Evolutionary conservation across 1,140 invertebrate genomes (phyloP).

Genomic region (Drosophila repleta): DNA sequence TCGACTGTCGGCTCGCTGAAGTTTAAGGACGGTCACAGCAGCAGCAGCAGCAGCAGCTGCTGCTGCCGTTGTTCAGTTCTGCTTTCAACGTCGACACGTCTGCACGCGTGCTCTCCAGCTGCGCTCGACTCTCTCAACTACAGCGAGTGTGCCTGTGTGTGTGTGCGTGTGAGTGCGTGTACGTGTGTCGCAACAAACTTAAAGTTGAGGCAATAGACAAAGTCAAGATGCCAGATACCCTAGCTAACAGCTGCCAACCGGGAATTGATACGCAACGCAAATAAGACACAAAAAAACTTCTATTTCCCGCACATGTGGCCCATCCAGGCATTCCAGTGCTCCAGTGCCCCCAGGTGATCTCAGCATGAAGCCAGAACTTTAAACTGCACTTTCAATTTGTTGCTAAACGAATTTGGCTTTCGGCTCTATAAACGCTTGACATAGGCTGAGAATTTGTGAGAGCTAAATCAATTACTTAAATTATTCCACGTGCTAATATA

Average conservation of each 20-base stretch:
- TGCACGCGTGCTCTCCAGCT: constrained; percentile 52
- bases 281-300: constrained; percentile 2
- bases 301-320: background rate
- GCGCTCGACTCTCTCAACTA: background rate
- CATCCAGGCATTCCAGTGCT: constrained; percentile 1
- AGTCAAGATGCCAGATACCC: constrained; percentile 44
- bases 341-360: constrained; percentile 11
- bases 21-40: constrained; percentile 66
- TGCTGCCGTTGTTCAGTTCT: constrained; percentile 46
- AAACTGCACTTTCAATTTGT: constrained; percentile 10
- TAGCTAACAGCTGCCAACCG: constrained; percentile 39
- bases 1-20: constrained; percentile 41
- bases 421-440: constrained; percentile 4
- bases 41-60: constrained; percentile 41
- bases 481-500: constrained; percentile 50
- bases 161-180: constrained; percentile 13
- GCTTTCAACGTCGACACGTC: constrained; percentile 53
- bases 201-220: constrained; percentile 34
- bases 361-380: background rate
- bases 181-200: constrained; percentile 41
- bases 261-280: constrained; percentile 23
- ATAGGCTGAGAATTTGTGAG: background rate
- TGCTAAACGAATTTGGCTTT: constrained; percentile 17
- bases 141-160: constrained; percentile 8
- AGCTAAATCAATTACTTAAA: constrained; percentile 53